Conservation (phyloP, 2,797 vertebrate genomes). For the Sciurus carolinensis region DNA sequence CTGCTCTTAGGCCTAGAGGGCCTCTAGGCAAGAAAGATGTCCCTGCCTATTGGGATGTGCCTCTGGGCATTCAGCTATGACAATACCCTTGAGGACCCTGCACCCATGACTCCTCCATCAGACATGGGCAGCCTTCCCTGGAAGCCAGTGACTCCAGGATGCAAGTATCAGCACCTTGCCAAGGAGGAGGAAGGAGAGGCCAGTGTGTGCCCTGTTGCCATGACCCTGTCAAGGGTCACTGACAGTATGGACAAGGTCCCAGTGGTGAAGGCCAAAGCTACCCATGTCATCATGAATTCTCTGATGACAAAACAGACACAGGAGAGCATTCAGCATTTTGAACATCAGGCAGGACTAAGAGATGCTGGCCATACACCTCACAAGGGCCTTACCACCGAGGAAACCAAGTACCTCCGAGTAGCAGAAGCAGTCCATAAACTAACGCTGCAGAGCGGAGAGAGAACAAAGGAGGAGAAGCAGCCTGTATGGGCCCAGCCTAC, state of each 20-base stretch:
- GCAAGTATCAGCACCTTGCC: constrained; percentile 94
- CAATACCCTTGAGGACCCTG: constrained; percentile 93
- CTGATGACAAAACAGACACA: constrained; percentile 92
- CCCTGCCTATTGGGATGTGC: constrained; percentile 92
- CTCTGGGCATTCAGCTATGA: constrained; percentile 96
- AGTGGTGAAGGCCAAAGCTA: constrained; percentile 92
- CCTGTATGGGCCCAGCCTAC: constrained; percentile 87
- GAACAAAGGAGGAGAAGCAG: constrained; percentile 85
- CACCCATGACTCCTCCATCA: constrained; percentile 94
- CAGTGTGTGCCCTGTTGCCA: constrained; percentile 67
- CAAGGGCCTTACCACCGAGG: no score
- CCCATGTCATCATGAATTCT: constrained; percentile 94
- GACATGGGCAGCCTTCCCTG: constrained; percentile 94
- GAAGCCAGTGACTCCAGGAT: constrained; percentile 95
- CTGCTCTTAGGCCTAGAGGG: constrained; percentile 90
- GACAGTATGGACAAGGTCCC: constrained; percentile 88
- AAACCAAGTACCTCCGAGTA: no score
- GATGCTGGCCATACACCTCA: no score
- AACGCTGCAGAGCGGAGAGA: constrained; percentile 88
- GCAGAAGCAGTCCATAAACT: no score
- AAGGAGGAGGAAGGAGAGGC: constrained; percentile 91
- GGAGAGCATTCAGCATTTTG: no score
- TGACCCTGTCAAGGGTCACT: constrained; percentile 84
- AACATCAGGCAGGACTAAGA: no score
- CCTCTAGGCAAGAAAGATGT: constrained; percentile 91